A percentile compares a stretch with the other conserved stretches of the same genome.
phyloP scores from a whole-genome alignment of 2,113 vertebrate species.

The Heterocephalus glaber region DNA sequence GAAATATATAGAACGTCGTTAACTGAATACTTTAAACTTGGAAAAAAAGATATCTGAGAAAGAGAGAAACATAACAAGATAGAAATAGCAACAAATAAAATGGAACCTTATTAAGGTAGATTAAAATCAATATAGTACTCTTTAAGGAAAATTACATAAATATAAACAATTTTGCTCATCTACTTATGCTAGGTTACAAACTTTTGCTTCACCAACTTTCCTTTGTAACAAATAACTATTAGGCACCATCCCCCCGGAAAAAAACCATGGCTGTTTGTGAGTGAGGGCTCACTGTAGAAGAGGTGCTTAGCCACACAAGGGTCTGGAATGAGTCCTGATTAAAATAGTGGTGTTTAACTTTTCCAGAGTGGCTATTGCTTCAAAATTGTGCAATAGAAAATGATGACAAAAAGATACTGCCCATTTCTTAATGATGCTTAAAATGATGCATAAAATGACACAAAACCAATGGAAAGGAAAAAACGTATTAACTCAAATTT shows the following conservation, averaged over 20 bases:
- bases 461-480: not conserved
- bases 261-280: not conserved
- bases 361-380: not conserved
- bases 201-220: not conserved
- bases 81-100: not conserved
- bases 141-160: not conserved
- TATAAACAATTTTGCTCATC: not conserved
- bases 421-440: constrained; percentile 48
- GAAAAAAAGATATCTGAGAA: not conserved
- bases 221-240: not conserved
- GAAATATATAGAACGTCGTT: not conserved
- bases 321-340: not conserved
- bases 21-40: not conserved
- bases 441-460: not conserved
- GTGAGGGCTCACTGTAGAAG: not conserved
- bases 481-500: not conserved
- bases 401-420: not conserved
- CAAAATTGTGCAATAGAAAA: not conserved
- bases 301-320: not conserved
- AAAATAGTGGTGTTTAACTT: not conserved
- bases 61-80: not conserved
- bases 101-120: not conserved
- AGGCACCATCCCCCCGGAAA: not conserved
- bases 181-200: not conserved
- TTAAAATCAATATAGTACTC: not conserved